These are phyloP conservation scores for Lemur catta DNA, from an alignment of 2,797 vertebrate genomes.

Conservation along the genomic window DNA sequence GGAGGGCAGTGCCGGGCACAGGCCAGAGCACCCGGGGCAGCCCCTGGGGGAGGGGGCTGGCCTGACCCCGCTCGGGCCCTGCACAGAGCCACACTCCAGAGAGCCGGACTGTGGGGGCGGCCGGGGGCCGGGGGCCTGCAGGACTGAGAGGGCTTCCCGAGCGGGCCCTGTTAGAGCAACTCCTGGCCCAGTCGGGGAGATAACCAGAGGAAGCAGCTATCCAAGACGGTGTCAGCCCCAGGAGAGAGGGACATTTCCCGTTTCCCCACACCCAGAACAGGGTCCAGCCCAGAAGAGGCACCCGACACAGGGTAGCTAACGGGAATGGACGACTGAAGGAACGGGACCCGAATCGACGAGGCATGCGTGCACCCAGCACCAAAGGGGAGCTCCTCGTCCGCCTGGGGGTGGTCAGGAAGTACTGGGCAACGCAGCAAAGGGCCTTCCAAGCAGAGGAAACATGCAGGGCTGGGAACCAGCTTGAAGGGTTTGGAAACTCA, in stretches of 20 bases:
- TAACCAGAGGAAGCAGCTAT: not conserved
- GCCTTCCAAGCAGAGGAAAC: not conserved
- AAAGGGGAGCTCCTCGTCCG: not conserved
- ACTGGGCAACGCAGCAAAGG: not conserved
- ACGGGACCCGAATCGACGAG: not conserved
- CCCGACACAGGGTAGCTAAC: not conserved
- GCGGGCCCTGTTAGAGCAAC: not conserved
- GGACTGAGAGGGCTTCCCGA: not conserved
- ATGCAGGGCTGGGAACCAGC: not conserved
- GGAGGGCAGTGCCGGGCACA: too few relatives aligned
- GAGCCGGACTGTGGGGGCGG: too few relatives aligned
- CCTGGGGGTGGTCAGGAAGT: too few relatives aligned
- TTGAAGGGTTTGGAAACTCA: not conserved
- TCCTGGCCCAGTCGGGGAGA: not conserved
- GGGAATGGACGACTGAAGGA: not conserved
- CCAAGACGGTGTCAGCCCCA: fast-evolving
- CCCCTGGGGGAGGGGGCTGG: not conserved
- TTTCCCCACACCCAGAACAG: not conserved
- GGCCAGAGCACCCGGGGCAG: not conserved
- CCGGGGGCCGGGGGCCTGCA: fast-evolving
- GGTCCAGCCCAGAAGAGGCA: not conserved
- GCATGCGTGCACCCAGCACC: not conserved
- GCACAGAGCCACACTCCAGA: not conserved
- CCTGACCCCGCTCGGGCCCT: not conserved
- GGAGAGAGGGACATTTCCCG: not conserved